phyloP scores from a whole-genome alignment of 2,113 vertebrate species.

The Microcebus ravelobensis region DNA sequence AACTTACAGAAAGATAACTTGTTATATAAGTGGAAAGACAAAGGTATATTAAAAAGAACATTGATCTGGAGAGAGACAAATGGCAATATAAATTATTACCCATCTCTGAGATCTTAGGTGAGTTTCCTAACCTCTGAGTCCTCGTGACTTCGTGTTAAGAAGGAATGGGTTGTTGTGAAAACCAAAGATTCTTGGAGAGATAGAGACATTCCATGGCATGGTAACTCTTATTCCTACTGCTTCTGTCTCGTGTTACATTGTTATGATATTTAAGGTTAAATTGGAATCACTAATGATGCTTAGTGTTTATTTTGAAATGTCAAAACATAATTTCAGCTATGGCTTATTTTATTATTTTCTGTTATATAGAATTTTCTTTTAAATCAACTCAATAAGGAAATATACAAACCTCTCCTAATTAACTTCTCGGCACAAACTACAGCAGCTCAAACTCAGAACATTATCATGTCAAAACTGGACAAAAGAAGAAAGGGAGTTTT shows the following conservation, averaged over 20 bases:
- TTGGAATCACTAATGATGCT: not conserved
- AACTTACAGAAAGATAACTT: not conserved
- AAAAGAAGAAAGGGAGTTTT: conserved; percentile 93
- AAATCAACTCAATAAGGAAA: conserved; percentile 90
- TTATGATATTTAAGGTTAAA: not conserved
- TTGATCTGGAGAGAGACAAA: not conserved
- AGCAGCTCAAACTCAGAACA: conserved; percentile 93
- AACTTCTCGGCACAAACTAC: conserved; percentile 97
- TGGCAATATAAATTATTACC: not conserved
- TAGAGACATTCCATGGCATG: not conserved
- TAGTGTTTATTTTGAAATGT: conserved; percentile 53
- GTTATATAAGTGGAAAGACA: not conserved
- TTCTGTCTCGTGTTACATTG: not conserved
- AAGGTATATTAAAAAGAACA: not conserved
- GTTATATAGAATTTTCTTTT: conserved; percentile 91
- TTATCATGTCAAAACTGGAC: conserved; percentile 95
- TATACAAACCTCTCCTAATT: conserved; percentile 92
- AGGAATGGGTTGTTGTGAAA: not conserved
- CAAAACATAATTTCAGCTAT: not conserved
- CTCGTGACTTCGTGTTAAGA: not conserved
- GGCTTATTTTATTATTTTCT: conserved; percentile 44
- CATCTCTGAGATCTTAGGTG: not conserved
- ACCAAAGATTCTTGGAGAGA: not conserved
- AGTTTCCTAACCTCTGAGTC: not conserved
- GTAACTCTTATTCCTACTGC: not conserved